Base-by-base conservation (phyloP, 2,888 invertebrate species). In the Xanthorhoe designata region DNA sequence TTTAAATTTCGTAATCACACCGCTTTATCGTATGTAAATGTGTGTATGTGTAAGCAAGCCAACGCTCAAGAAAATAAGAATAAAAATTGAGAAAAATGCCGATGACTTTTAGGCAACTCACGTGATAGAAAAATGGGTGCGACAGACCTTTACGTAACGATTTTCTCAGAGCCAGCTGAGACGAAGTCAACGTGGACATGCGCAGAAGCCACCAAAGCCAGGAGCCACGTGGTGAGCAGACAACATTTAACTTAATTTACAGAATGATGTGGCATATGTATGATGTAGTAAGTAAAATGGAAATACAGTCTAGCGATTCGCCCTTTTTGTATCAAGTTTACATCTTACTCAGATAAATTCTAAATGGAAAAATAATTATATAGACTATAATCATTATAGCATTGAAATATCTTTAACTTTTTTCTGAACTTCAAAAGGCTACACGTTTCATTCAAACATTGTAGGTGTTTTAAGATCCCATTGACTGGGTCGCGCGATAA, bases 131-230 rank as follows among this genome's bases (percentile, higher is more conserved):
- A 82, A 76, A 80, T 80, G 78, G 81, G 80, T 78, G 83, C 82
- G 83, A 77, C 78, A 78, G 77, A 77, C 76, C 79, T 47, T 57
- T 57, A 74, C 81, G 85, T 92, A 92, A 92, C 91, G 91, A 92
- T 93, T 93, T 92, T 92, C 89, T 80, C 76, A 80, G 80, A 83
- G 80, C 85, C 92, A 92, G 92, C 92, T 92, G 92, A 87, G 86
- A 78, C 81, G 78, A 77, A 64, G 66, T 55, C 64, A 72, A 61
- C 70, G 78, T 81, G 75, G 84, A 84, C 92, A 82, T 92, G 92
- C 92, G 92, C 92, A 89, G 47, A 83, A 71, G 66, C 51, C 45
- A 50, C 64, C 47, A 47, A 17, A 15, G 47, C 17, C 13, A 42
- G 13, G 57, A 72, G 75, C 88, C 92, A 92, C 92, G 92, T 92